Conservation (phyloP, 2,113 vertebrate species). For the Saguinus imperator region DNA sequence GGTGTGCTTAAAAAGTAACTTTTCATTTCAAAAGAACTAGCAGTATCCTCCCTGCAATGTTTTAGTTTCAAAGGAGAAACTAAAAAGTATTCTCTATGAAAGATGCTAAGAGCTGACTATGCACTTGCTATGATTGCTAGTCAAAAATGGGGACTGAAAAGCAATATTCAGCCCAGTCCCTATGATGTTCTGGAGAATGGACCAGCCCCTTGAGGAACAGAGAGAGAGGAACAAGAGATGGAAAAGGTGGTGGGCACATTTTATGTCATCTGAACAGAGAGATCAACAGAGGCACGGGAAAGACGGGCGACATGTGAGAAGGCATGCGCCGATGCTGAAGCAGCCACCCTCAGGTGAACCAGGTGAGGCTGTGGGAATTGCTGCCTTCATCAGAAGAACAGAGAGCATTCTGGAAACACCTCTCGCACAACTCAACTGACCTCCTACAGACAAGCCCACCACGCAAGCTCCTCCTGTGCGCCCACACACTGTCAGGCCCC, state of each 20-base stretch:
- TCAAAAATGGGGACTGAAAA: not conserved
- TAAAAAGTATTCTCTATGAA: not conserved
- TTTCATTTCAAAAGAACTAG: not conserved
- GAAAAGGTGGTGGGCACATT: fast-evolving
- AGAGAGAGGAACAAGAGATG: no score
- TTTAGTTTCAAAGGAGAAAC: not conserved
- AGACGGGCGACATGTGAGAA: not conserved
- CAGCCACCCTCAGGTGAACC: not conserved
- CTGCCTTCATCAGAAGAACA: not conserved
- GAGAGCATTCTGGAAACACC: not conserved
- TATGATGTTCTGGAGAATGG: fast-evolving
- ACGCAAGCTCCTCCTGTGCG: fast-evolving
- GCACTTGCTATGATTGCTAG: not conserved
- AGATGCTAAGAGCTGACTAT: fast-evolving
- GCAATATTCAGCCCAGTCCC: not conserved
- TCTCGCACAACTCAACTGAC: no score
- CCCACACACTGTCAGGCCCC: no score
- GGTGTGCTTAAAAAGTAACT: not conserved
- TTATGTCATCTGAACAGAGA: not conserved
- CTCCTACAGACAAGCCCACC: not conserved
- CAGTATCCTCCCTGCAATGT: no score
- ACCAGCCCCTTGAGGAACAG: not conserved
- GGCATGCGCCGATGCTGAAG: fast-evolving
- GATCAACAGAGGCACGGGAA: not conserved
- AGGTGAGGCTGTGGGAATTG: not conserved